Conservation (phyloP, 1,140 invertebrate genomes). For the Micrasema longulum region DNA sequence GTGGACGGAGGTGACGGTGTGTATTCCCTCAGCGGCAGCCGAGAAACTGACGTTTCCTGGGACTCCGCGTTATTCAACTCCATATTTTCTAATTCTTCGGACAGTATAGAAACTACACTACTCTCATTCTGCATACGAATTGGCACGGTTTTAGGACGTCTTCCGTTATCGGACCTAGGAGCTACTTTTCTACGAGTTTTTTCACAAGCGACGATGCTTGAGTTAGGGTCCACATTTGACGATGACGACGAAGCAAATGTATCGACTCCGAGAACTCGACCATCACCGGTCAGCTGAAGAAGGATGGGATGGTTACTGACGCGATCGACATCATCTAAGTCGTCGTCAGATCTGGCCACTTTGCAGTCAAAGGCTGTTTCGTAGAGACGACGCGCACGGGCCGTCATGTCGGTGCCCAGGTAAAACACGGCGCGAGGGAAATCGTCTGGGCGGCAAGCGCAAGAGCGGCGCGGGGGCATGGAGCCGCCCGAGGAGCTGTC, state of each 20-base stretch:
- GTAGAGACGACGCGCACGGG: slow-evolving; percentile 78
- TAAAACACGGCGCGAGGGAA: slow-evolving; percentile 72
- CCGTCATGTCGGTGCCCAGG: slow-evolving; percentile 71
- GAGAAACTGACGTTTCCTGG: slow-evolving; percentile 63
- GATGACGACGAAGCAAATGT: slow-evolving; percentile 60
- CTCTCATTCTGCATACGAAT: slow-evolving; percentile 69
- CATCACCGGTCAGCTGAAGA: slow-evolving; percentile 68
- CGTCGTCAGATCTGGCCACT: slow-evolving; percentile 83
- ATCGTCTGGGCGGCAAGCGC: slow-evolving; percentile 75
- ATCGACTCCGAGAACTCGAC: slow-evolving; percentile 58
- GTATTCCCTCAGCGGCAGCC: slow-evolving; percentile 71
- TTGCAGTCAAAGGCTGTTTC: slow-evolving; percentile 92
- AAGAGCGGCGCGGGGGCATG: slow-evolving; percentile 74
- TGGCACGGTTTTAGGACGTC: slow-evolving; percentile 70
- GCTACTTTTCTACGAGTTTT: slow-evolving; percentile 66
- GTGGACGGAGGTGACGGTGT: slow-evolving; percentile 84
- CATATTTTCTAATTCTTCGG: slow-evolving; percentile 73
- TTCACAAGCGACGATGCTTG: slow-evolving; percentile 61
- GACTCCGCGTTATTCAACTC: slow-evolving; percentile 72
- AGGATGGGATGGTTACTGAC: slow-evolving; percentile 85
- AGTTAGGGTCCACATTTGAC: slow-evolving; percentile 65
- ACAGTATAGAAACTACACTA: slow-evolving; percentile 69
- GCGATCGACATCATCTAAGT: slow-evolving; percentile 83
- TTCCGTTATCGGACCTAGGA: slow-evolving; percentile 63
- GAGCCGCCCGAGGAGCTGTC: slow-evolving; percentile 64